These are phyloP conservation scores for Tenthredo amoena DNA, from an alignment of 2,888 invertebrate genomes.

Conservation along the genomic window DNA sequence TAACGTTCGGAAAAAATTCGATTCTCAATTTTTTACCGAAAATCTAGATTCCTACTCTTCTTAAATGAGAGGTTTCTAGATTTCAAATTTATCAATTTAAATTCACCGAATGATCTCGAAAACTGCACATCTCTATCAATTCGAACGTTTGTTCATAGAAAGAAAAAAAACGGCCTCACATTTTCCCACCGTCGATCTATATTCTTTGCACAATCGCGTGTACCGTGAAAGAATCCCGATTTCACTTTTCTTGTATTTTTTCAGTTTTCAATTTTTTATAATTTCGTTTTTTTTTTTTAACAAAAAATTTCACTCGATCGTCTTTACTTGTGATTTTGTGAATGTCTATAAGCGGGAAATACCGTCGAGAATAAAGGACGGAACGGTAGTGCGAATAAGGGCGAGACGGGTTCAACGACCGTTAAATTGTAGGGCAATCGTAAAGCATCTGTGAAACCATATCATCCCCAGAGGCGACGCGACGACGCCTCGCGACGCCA, in stretches of 20 bases:
- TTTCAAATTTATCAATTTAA: too few relatives aligned
- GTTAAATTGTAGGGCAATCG: conserved; percentile 49
- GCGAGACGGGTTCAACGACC: conserved; percentile 36
- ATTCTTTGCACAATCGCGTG: too few relatives aligned
- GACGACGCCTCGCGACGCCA: conserved; percentile 35
- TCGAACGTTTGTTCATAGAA: too few relatives aligned
- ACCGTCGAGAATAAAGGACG: neutral
- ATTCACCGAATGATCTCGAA: too few relatives aligned
- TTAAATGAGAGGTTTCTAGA: too few relatives aligned
- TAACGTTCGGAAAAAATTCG: too few relatives aligned
- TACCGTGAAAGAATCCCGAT: too few relatives aligned
- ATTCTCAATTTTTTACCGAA: too few relatives aligned
- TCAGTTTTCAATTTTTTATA: neutral
- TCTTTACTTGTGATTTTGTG: neutral
- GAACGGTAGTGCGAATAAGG: neutral
- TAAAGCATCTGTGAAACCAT: conserved; percentile 45
- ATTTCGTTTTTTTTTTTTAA: too few relatives aligned
- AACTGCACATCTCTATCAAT: too few relatives aligned
- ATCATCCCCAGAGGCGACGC: conserved; percentile 36
- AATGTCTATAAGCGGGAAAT: neutral
- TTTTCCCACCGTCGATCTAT: neutral
- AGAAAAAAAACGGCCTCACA: neutral
- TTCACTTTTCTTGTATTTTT: neutral
- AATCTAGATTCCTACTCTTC: too few relatives aligned
- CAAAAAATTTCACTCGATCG: neutral